Evolutionary conservation across 2,888 invertebrate genomes (phyloP).

Genomic region (Troides helena): DNA sequence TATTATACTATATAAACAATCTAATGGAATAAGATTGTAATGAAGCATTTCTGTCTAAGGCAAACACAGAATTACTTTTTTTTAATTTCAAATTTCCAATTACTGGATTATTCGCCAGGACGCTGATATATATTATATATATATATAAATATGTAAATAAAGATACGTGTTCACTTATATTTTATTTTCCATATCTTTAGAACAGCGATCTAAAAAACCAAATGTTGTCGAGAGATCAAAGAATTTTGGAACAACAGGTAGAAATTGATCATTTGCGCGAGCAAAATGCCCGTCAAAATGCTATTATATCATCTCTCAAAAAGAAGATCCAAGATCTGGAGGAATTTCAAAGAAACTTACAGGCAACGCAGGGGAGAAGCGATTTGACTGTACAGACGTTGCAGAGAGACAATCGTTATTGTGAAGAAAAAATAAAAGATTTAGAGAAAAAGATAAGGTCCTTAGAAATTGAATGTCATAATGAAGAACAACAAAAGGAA

Average conservation of each 20-base stretch:
- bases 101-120: too few relatives aligned
- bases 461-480: conserved; percentile 85
- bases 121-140: too few relatives aligned
- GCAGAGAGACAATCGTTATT: conserved; percentile 85
- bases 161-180: neutral
- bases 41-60: too few relatives aligned
- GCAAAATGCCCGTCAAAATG: conserved; percentile 90
- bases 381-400: conserved; percentile 87
- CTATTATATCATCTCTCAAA: conserved; percentile 88
- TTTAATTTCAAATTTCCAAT: too few relatives aligned
- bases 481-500: conserved; percentile 88
- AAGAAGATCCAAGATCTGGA: conserved; percentile 89
- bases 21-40: too few relatives aligned
- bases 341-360: conserved; percentile 86
- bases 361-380: conserved; percentile 80
- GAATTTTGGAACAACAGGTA: conserved; percentile 87
- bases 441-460: conserved; percentile 86
- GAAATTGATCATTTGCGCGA: conserved; percentile 90
- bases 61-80: too few relatives aligned
- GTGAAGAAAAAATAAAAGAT: conserved; percentile 89
- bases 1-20: too few relatives aligned
- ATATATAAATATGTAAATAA: too few relatives aligned
- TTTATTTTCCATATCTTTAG: conserved; percentile 57
- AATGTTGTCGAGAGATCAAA: conserved; percentile 85
- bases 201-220: conserved; percentile 85